Conservation (phyloP, 2,888 invertebrate genomes). For the Leucophora obtusa region DNA sequence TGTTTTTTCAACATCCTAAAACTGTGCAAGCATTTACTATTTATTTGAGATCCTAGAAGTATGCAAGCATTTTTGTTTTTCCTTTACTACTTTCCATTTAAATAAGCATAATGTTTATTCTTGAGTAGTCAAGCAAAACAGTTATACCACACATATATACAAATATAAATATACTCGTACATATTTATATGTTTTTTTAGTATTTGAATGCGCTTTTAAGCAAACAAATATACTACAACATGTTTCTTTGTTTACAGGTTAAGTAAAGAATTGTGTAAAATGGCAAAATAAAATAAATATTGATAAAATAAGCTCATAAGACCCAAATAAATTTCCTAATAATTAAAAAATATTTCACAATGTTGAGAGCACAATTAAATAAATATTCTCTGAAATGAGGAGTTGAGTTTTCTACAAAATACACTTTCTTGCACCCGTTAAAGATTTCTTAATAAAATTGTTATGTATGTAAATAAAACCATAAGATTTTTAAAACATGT, state of each 20-base stretch:
- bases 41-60: conserved; percentile 58
- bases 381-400: too few species aligned
- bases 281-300: conserved; percentile 30
- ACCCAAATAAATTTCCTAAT: too few species aligned
- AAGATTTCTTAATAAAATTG: too few species aligned
- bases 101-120: conserved; percentile 58
- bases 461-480: too few species aligned
- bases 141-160: neutral
- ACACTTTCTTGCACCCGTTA: too few species aligned
- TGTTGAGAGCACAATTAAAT: too few species aligned
- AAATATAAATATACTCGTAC: too few species aligned
- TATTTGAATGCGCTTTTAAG: conserved; percentile 51
- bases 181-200: conserved; percentile 1
- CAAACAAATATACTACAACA: conserved; percentile 52
- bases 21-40: conserved; percentile 60
- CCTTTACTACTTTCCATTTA: conserved; percentile 41
- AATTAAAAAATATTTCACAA: too few species aligned
- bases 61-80: conserved; percentile 48
- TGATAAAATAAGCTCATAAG: neutral
- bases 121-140: conserved; percentile 49
- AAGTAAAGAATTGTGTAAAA: conserved; percentile 51
- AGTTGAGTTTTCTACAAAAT: too few species aligned
- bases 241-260: conserved; percentile 62
- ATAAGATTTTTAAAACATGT: too few species aligned
- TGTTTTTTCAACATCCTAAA: conserved; percentile 41